Base-by-base conservation (phyloP, 2,888 invertebrate species). In the Monochamus alternatus region DNA sequence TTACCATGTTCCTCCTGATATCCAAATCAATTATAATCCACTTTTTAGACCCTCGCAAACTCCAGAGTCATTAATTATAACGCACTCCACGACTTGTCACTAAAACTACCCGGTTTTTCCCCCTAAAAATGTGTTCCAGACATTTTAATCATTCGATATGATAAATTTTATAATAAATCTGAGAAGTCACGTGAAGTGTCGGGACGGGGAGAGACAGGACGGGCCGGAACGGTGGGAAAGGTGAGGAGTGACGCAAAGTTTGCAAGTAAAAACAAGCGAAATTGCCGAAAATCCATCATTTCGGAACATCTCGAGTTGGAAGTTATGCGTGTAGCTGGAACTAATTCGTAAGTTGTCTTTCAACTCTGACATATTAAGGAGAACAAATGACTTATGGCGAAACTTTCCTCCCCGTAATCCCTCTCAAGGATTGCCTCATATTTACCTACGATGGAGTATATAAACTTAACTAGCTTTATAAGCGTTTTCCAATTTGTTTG, bases 271-370 rank as follows among this genome's bases (percentile, higher is more conserved):
- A 74, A 76, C 69, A 66, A 63, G 55, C 60, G 67, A 69, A 74
- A 75, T 75, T 78, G 69, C 73, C 73, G 72, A 72, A 75, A 76
- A 78, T 78, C 76, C 76, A 76, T 78, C 76, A 78, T 74, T 64
- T 65, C 47, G 63, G 63, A 68, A 51, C 67, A 68, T 76, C 76
- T 77, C 51, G 64, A 51, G 75, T 70, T 73, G 47, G 71, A 74
- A 75, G 72, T 76, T 78, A 76, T 75, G 76, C 76, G 72, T 75
- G 74, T 65, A 75, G 73, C 73, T 67, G 47, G 67, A 80, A 80
- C 78, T 78, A 78, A 76, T 76, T 80, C 76, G 76, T 74, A 76
- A 76, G 78, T 78, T 78, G 78, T 80, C 76, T 75, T 77, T 81
- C 76, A 55, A 79, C 74, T 75, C 74, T 69, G 76, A 79, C 76